phyloP scores from a whole-genome alignment of 2,888 invertebrate genomes.

The Phalera bucephala region DNA sequence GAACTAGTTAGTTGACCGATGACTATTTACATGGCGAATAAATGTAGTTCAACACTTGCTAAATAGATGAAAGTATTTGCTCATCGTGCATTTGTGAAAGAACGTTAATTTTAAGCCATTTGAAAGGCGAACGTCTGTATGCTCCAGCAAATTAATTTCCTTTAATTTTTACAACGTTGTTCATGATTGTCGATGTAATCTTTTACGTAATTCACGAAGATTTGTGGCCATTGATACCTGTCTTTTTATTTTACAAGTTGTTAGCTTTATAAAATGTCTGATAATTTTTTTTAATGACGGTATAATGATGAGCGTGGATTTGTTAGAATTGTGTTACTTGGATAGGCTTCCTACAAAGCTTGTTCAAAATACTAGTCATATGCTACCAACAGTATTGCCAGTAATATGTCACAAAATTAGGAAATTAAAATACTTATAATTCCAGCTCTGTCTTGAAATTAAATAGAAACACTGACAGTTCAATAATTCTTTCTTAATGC shows the following conservation, averaged over 20 bases:
- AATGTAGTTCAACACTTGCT: background rate
- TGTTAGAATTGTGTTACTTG: too few relatives aligned
- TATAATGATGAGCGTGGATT: too few relatives aligned
- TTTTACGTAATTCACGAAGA: background rate
- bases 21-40: background rate
- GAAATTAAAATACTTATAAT: conserved; percentile 2
- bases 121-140: background rate
- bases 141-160: background rate
- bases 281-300: too few relatives aligned
- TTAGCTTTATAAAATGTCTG: background rate
- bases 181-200: background rate
- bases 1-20: background rate
- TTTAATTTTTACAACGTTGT: background rate
- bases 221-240: background rate
- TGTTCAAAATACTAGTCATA: too few relatives aligned
- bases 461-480: conserved; percentile 8
- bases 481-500: too few relatives aligned
- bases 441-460: conserved; percentile 9
- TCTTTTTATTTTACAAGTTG: background rate
- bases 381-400: too few relatives aligned
- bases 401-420: too few relatives aligned
- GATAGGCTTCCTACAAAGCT: too few relatives aligned
- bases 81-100: background rate
- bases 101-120: background rate
- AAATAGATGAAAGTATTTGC: conserved; percentile 1